Evolutionary conservation across 2,888 invertebrate genomes (phyloP).

Genomic region (Synergus laeviventris): DNA sequence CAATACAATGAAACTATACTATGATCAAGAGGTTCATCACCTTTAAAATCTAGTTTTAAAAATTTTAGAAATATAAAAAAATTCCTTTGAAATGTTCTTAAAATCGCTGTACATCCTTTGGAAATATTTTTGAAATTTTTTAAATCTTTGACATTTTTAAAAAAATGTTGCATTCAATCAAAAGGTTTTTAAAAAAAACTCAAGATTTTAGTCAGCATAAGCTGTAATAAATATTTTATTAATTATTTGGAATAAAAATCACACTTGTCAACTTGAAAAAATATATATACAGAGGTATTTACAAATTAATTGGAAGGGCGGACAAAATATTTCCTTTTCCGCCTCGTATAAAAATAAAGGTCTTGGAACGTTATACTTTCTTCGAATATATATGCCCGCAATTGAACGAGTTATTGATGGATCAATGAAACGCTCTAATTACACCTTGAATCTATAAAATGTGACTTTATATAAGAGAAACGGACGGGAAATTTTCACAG

Average conservation of each 20-base stretch:
- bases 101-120: too few relatives aligned
- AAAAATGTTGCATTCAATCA: too few relatives aligned
- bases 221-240: constrained; percentile 64
- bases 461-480: constrained; percentile 1
- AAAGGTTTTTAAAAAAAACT: background rate
- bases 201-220: background rate
- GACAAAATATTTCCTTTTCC: constrained; percentile 45
- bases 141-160: too few relatives aligned
- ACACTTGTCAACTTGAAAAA: constrained; percentile 63
- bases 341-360: constrained; percentile 63
- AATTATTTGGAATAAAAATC: constrained; percentile 56
- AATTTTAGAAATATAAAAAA: too few relatives aligned
- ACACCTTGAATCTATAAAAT: constrained; percentile 4
- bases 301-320: constrained; percentile 60
- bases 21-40: too few relatives aligned
- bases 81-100: too few relatives aligned
- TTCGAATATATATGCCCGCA: constrained; percentile 14
- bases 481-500: background rate
- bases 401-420: constrained; percentile 14
- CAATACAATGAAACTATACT: too few relatives aligned
- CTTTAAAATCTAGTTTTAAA: too few relatives aligned
- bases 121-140: too few relatives aligned
- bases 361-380: constrained; percentile 34
- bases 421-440: constrained; percentile 14
- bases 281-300: constrained; percentile 68